Percentiles rank a stretch among this genome's conserved stretches.
Evolutionary conservation across 2,797 vertebrate genomes (phyloP).

Genomic region (Acomys russatus): DNA sequence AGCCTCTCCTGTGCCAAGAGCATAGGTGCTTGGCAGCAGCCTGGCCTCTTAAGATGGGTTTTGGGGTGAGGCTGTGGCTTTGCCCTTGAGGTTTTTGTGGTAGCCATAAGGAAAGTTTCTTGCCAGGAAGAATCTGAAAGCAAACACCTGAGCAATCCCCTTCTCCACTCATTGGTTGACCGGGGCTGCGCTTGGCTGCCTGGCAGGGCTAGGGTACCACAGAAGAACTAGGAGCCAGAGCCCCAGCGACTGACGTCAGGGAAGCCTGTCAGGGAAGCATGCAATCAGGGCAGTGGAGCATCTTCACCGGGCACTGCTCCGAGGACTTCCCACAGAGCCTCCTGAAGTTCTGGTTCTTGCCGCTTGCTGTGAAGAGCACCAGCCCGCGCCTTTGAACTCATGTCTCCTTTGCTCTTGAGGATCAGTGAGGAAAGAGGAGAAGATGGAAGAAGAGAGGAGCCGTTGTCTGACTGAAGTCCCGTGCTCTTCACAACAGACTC

Average conservation of each 20-base stretch:
- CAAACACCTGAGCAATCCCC: background rate
- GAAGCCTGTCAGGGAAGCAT: background rate
- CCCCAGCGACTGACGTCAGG: background rate
- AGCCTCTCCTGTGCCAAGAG: background rate
- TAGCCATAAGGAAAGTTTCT: background rate
- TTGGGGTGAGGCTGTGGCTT: background rate
- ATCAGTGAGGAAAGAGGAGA: background rate
- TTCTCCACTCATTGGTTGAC: background rate
- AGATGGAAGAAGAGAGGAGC: background rate
- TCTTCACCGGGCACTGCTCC: accelerated
- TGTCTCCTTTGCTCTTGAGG: background rate
- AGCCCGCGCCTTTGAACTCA: background rate
- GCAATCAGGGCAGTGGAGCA: background rate
- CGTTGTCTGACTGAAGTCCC: accelerated
- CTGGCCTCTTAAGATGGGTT: background rate
- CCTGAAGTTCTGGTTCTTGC: background rate
- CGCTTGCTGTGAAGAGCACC: background rate
- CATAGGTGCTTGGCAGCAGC: background rate
- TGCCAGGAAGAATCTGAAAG: background rate
- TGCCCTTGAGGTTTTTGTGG: background rate
- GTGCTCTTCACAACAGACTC: background rate
- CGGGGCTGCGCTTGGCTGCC: background rate
- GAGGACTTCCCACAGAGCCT: background rate
- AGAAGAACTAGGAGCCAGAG: background rate
- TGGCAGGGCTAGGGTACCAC: background rate